Conservation (phyloP, 2,113 vertebrate species). For the Jaculus jaculus region DNA sequence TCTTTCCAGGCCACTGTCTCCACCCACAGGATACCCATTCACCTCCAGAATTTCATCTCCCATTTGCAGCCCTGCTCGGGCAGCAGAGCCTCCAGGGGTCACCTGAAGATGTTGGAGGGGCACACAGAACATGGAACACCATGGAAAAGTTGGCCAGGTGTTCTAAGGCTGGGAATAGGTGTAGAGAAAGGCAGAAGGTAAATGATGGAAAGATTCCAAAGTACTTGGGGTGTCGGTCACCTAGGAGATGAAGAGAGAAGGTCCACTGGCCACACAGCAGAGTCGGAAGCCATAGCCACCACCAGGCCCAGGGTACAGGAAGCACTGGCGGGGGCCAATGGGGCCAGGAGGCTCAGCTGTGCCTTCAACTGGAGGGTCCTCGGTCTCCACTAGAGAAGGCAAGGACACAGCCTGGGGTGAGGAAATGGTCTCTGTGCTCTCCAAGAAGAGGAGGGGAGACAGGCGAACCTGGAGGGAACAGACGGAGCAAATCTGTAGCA, state of each 20-base stretch:
- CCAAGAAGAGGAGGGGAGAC: conserved; percentile 91
- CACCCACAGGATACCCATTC: conserved; percentile 85
- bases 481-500: neutral
- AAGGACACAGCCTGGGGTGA: neutral
- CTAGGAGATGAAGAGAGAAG: conserved; percentile 84
- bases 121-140: neutral
- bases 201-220: neutral
- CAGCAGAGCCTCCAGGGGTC: conserved; percentile 81
- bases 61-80: conserved; percentile 82
- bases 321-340: conserved; percentile 69
- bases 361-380: neutral
- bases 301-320: conserved; percentile 76
- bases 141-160: neutral
- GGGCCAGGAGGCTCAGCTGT: neutral
- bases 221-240: conserved; percentile 70
- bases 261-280: conserved; percentile 70
- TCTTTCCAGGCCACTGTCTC: conserved; percentile 81
- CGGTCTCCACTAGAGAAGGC: neutral
- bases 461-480: conserved; percentile 87
- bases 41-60: conserved; percentile 87
- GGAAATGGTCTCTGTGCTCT: conserved; percentile 68
- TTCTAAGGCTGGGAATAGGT: neutral
- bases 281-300: conserved; percentile 86
- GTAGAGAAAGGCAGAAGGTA: neutral
- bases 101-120: conserved; percentile 76